phyloP scores from a whole-genome alignment of 1,140 invertebrate genomes.

The Marisa cornuarietis region DNA sequence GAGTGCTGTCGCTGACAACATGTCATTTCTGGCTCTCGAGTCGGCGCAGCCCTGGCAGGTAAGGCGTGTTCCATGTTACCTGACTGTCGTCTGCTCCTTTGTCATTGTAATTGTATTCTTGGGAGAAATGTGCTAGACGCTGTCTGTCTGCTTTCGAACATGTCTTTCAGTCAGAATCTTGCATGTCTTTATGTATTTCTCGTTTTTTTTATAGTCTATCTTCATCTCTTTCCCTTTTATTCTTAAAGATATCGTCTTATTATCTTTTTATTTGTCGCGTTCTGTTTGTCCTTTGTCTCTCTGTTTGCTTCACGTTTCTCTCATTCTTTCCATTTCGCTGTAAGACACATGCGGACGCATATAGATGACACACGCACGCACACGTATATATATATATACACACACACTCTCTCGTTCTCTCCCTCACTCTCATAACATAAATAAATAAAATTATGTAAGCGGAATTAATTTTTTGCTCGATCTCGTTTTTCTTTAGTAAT shows the following conservation, averaged over 20 bases:
- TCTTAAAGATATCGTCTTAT: no score
- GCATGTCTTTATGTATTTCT: background rate
- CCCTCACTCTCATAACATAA: no score
- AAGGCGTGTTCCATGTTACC: constrained; percentile 9
- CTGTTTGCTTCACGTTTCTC: no score
- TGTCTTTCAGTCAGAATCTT: background rate
- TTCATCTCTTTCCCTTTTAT: no score
- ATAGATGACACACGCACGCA: background rate
- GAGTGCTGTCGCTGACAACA: constrained; percentile 5
- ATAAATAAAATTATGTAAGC: no score
- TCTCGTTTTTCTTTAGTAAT: no score
- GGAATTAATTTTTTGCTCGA: no score
- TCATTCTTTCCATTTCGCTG: no score
- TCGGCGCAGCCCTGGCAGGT: constrained; percentile 43
- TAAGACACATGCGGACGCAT: background rate
- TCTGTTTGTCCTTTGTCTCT: no score
- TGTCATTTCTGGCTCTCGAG: constrained; percentile 41
- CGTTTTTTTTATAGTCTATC: background rate
- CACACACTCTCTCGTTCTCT: background rate
- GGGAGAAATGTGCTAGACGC: background rate
- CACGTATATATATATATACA: no score
- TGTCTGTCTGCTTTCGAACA: background rate
- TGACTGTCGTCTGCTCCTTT: background rate
- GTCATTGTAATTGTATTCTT: background rate
- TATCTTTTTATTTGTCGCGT: no score